These are phyloP conservation scores for Discoglossus pictus DNA, from an alignment of 2,797 vertebrate species.

Conservation along the genomic window DNA sequence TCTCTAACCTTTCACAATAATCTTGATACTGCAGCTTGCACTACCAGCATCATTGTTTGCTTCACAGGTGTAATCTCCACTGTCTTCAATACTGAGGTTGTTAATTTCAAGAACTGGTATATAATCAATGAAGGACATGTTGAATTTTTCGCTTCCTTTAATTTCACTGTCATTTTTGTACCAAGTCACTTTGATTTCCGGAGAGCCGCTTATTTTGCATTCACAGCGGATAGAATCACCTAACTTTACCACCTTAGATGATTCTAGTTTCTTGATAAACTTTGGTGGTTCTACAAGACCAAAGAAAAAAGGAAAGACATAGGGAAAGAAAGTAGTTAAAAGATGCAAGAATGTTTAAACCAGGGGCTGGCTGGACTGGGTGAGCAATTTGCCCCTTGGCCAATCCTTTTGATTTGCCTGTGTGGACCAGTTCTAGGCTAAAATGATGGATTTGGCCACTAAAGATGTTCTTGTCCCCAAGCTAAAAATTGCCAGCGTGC, in stretches of 20 bases:
- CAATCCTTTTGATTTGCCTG: no score
- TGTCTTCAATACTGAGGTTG: conserved; percentile 78
- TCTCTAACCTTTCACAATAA: conserved; percentile 92
- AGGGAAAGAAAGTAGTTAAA: conserved; percentile 13
- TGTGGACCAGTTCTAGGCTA: no score
- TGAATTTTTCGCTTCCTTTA: conserved; percentile 79
- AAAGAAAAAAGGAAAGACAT: conserved; percentile 64
- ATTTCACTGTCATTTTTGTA: conserved; percentile 91
- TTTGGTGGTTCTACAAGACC: conserved; percentile 93
- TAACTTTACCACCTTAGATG: conserved; percentile 86
- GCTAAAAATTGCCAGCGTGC: no score
- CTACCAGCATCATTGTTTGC: conserved; percentile 93
- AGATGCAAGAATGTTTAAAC: no score
- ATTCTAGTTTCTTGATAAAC: conserved; percentile 92
- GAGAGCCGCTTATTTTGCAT: conserved; percentile 90
- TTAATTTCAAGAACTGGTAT: conserved; percentile 87
- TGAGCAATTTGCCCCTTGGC: no score
- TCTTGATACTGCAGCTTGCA: conserved; percentile 90
- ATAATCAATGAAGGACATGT: conserved; percentile 84
- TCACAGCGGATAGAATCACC: conserved; percentile 86
- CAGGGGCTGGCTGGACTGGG: no score
- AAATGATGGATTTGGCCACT: no score
- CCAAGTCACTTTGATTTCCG: conserved; percentile 87
- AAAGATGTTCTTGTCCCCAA: no score
- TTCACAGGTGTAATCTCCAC: conserved; percentile 95